phyloP scores from a whole-genome alignment of 2,797 vertebrate species.

The Etheostoma nigrum region DNA sequence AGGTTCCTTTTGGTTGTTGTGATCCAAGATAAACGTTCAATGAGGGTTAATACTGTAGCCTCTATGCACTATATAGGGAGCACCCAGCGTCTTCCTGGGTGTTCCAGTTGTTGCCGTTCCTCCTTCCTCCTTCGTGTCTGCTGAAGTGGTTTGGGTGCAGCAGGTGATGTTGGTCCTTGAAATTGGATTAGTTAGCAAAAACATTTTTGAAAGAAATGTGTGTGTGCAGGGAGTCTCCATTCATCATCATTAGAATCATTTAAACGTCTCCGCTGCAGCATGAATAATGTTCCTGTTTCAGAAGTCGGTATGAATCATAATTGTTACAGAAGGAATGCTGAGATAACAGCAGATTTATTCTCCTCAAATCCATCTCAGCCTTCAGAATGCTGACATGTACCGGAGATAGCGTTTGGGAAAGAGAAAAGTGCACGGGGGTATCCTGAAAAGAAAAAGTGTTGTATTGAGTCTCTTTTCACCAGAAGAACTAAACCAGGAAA shows the following conservation, averaged over 20 bases:
- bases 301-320: conserved; percentile 20
- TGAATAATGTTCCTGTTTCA: conserved; percentile 53
- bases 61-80: not conserved
- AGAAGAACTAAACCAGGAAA: not conserved
- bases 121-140: not conserved
- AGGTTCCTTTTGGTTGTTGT: no score
- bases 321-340: conserved; percentile 24
- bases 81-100: conserved; percentile 12
- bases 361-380: not conserved
- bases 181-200: conserved; percentile 60
- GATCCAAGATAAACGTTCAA: no score
- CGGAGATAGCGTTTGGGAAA: conserved; percentile 3
- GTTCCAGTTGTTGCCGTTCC: not conserved
- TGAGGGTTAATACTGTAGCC: no score
- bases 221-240: conserved; percentile 28
- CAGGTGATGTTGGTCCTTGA: conserved; percentile 65
- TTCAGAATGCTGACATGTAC: no score
- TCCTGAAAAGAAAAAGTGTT: not conserved
- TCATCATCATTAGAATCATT: conserved; percentile 68
- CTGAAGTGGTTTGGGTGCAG: conserved; percentile 54
- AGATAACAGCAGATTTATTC: conserved; percentile 26
- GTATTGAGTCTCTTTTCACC: not conserved
- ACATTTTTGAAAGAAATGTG: conserved; percentile 43
- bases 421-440: not conserved
- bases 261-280: not conserved